phyloP scores from a whole-genome alignment of 2,113 vertebrate genomes.

The Chrysemys picta region DNA sequence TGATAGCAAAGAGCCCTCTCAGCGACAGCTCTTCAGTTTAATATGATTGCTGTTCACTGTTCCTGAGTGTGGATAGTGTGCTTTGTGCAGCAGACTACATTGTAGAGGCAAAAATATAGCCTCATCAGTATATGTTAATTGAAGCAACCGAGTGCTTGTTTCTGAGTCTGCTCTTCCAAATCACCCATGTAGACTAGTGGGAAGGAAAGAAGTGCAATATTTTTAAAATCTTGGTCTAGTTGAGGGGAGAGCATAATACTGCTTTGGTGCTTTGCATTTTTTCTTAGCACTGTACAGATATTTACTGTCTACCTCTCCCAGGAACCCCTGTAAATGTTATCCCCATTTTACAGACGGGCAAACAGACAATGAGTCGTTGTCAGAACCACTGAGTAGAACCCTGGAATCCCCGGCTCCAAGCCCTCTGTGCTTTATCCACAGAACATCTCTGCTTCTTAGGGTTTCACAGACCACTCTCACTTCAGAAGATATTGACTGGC shows the following conservation, averaged over 20 bases:
- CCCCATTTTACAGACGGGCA: background rate
- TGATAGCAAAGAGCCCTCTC: rapidly evolving
- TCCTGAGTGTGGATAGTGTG: background rate
- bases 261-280: background rate
- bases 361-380: background rate
- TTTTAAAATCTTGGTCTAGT: rapidly evolving
- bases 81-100: rapidly evolving
- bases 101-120: background rate
- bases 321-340: background rate
- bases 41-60: background rate
- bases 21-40: background rate
- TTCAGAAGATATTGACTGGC: rapidly evolving
- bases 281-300: rapidly evolving
- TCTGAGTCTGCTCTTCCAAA: rapidly evolving
- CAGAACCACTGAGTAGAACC: background rate
- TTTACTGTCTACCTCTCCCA: background rate
- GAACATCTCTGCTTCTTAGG: background rate
- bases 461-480: rapidly evolving
- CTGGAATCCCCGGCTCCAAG: background rate
- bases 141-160: background rate
- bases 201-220: too few relatives aligned
- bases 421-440: background rate
- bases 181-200: background rate
- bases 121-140: background rate
- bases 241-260: rapidly evolving